Base-by-base conservation (phyloP, 2,797 vertebrate species). In the Oryzias sinensis region DNA sequence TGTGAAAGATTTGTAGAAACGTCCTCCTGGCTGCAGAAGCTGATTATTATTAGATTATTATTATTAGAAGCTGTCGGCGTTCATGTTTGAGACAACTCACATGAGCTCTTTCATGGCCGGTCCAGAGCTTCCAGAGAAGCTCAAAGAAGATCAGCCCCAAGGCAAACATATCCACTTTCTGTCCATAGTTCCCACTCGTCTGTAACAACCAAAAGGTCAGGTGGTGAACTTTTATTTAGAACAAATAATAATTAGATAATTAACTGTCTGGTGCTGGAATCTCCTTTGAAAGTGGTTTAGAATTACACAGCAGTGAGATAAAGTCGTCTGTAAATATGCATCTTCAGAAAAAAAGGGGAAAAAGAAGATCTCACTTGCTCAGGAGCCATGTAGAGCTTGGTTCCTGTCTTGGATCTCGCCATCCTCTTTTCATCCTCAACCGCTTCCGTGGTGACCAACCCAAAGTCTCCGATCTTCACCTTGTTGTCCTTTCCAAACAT, bases 401-500 rank as follows among this genome's bases (percentile, higher is more conserved):
- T 97, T 87, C 95, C 96, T 44, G 0, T 84, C 18, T 4, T 46
- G 0, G 93, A 93, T 68, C 90, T 88, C 3, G 82, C 62, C 2
- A 72, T 6, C 33, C 37, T 14, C 14, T 16, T 73, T 8, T 56
- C 68, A 43, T 76, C 78, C 40, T 70, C 56, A 0, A 77, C 71
- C 40, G 43, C 33, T 56, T 80, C 67, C 24, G 63, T 59, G 18
- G 94, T 94, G 65, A 92, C 94, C 15, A 98, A 91, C 57, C 96
- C 95, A 0, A 98, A 97, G 82, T 98, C 96, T 1, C 93, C 95
- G 16, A 98, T 97, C 90, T 98, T 98, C 65, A 96, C 80, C 40
- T 55, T 43, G 18, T 64, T 60, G 2, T 88, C 75, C 14, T 0
- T 14, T 13, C 91, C 90, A 81, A 97, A 85, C 77, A 97, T 91